A percentile compares a stretch with the other conserved stretches of the same genome.
Conservation (phyloP, 2,888 invertebrate species). For the Invenusta paracnida region DNA sequence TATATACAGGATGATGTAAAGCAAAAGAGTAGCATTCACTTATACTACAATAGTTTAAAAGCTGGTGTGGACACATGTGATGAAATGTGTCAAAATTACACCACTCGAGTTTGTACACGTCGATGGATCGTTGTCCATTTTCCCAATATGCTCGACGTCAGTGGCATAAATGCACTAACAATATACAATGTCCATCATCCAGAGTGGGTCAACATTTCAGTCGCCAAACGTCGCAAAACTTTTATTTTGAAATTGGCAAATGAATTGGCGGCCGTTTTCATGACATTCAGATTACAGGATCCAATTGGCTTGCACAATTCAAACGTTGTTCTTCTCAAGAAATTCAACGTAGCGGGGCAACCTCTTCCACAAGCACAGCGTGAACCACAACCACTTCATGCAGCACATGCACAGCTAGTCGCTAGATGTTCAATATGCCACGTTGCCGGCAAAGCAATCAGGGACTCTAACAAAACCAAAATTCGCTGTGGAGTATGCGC, state of each 20-base stretch:
- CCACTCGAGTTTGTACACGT: conserved; percentile 25
- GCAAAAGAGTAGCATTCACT: background rate
- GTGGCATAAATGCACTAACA: conserved; percentile 29
- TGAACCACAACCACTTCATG: conserved; percentile 16
- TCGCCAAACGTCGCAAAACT: conserved; percentile 12
- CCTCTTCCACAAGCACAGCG: conserved; percentile 16
- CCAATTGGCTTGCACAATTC: conserved; percentile 25
- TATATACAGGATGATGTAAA: conserved; percentile 18
- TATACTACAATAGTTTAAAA: conserved; percentile 24
- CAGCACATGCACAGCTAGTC: conserved; percentile 22
- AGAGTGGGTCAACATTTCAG: conserved; percentile 15
- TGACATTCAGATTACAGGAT: conserved; percentile 12
- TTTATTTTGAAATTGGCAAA: conserved; percentile 23
- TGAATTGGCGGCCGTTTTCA: conserved; percentile 9
- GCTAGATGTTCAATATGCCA: conserved; percentile 19
- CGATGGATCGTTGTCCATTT: conserved; percentile 18
- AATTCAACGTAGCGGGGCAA: background rate
- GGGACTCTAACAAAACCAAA: conserved; percentile 17
- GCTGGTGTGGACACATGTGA: conserved; percentile 22
- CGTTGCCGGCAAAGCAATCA: background rate
- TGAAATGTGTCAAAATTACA: conserved; percentile 25
- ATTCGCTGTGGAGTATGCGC: conserved; percentile 1
- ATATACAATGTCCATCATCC: conserved; percentile 17
- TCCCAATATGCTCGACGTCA: conserved; percentile 3
- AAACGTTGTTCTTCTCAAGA: conserved; percentile 14